Evolutionary conservation across 2,113 vertebrate species (phyloP), one percentile per base, ranked within the genome.

Genomic region (Eupsittula cactorum): DNA sequence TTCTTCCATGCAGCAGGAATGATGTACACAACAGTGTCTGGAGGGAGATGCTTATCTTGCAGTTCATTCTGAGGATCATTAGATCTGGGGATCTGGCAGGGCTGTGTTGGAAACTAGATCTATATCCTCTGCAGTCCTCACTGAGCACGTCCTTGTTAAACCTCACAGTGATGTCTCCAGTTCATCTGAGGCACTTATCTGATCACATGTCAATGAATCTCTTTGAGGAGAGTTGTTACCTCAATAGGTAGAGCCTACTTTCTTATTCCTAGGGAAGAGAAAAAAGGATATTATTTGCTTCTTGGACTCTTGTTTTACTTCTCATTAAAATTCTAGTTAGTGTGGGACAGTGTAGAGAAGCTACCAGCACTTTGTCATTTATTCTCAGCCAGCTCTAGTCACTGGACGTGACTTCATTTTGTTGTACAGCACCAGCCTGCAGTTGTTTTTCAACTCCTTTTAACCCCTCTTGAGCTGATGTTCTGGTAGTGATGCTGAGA

Each of bases 81-180:
- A 63, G 33, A 91, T 95, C 62, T 79, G 82, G 47, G 39, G 29
- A 93, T 87, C 62, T 93, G 71, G 57, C 95, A 96, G 57, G 74
- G 67, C 68, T 86, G 19, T 46, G 57, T 44, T 90, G 88, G 94
- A 90, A 96, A 94, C 71, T 59, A 93, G 91, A 90, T 77, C 90
- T 80, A 23, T 88, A 92, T 93, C 86, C 76, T 62, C 0, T 46
- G 75, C 63, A 80, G 70, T 57, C 85, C 44, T 84, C 71, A 82
- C 2, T 93, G 82, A 96, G 81, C 86, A 63, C 33, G 60, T 88
- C 76, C 91, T 71, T 93, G 86, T 94, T 96, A 90, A 94, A 81
- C 68, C 46, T 83, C 20, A 16, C 86, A 82, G 86, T 1, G 5
- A 19, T 67, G 71, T 70, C 75, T 88, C 67, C 78, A 82, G 57